Evolutionary conservation across 1,140 invertebrate species (phyloP), one percentile per base, ranked within the genome.

Genomic region (Papilio xuthus): DNA sequence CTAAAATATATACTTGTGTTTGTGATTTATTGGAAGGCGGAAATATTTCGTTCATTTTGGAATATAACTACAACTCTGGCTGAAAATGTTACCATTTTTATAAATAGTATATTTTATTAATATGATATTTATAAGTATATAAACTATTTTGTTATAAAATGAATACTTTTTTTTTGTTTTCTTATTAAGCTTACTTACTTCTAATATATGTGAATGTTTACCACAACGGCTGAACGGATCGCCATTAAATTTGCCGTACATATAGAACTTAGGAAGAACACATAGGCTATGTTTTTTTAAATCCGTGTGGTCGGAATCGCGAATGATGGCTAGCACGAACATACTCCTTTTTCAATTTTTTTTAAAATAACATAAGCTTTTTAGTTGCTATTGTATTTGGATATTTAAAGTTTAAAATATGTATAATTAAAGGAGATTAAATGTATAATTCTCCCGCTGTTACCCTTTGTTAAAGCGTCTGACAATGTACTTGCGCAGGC

Each of bases 381-480:
- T 3, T 26, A 23, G 9, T 60, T 60, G 12, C 10, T 60, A 9
- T 7, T 20, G 18, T 18, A n/a, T 60, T 26, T 12, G 20, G 20
- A 12, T 60, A 56, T n/a, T 56, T 9, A 20, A n/a, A 56, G n/a
- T 60, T 71, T 8, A 71, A 71, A 71, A 41, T 20, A 71, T 71
- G 1, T 26, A 44, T 37, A n/a, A 20, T 15, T 20, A 44, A 42
- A 71, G 70, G 37, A n/a, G 69, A 37, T 37, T 44, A 44, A 71
- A 18, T 69, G 37, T 71, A 20, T 73, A 73, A 71, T 20, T 20
- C 42, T 47, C n/a, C 13, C 42, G 42, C 50, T 73, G 71, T 26
- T 26, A 50, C 41, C 71, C 42, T 73, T 73, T 73, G 71, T 50
- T 28, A 72, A 72, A 20, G 6, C 23, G 42, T 23, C 42, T 73